Percentiles rank a stretch among this genome's conserved stretches.
Conservation (phyloP, 2,797 vertebrate species). For the Phoeniculus purpureus region DNA sequence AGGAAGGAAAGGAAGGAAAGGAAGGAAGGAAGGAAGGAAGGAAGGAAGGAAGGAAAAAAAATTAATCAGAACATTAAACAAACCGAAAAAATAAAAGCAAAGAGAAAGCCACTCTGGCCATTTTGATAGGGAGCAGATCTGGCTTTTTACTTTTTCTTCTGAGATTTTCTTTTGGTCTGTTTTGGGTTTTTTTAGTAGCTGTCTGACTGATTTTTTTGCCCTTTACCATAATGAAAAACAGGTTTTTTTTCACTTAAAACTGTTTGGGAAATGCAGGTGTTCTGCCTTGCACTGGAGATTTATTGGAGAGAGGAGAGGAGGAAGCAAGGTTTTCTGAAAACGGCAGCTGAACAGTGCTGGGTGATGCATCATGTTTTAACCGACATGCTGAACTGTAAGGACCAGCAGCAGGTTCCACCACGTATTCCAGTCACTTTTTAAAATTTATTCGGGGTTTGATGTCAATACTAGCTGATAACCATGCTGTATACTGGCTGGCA, state of each 20-base stretch:
- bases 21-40: no score
- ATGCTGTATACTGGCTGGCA: neutral
- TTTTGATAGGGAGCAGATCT: neutral
- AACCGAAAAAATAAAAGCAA: no score
- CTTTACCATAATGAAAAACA: neutral
- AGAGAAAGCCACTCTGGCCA: neutral
- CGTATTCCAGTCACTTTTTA: neutral
- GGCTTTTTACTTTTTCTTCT: neutral
- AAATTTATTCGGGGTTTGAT: neutral
- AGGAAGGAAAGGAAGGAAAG: no score
- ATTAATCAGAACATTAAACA: no score
- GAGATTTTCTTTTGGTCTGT: fast-evolving
- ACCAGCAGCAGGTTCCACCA: neutral
- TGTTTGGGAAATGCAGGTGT: neutral
- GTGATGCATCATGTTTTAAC: neutral
- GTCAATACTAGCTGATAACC: neutral
- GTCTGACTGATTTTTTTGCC: neutral
- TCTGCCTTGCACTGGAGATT: neutral
- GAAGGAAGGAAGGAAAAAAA: fast-evolving
- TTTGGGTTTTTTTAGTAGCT: neutral
- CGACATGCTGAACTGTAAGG: neutral
- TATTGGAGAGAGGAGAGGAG: neutral
- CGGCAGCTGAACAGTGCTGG: neutral
- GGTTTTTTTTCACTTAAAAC: neutral
- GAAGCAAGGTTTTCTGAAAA: neutral